Conservation (phyloP, 1,140 invertebrate genomes). For the Riptortus pedestris region DNA sequence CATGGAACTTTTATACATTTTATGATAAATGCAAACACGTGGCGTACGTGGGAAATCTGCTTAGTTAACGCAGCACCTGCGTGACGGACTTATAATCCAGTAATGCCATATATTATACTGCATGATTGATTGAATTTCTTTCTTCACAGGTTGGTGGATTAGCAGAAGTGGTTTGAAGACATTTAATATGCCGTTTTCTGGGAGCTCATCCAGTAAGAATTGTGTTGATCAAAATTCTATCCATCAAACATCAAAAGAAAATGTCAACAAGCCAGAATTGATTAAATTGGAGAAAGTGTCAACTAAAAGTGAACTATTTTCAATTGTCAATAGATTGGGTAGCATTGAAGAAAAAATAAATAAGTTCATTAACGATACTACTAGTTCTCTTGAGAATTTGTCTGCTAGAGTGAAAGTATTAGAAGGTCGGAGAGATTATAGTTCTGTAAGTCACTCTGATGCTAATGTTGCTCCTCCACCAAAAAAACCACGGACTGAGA, state of each 20-base stretch:
- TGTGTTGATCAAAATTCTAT: not conserved
- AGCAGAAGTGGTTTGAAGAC: not conserved
- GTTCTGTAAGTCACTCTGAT: not conserved
- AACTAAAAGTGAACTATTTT: not conserved
- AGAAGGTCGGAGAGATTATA: not conserved
- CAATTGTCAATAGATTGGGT: not conserved
- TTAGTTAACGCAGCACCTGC: too few species aligned
- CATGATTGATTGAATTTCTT: too few species aligned
- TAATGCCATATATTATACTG: too few species aligned
- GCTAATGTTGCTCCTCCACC: not conserved
- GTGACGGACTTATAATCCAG: too few species aligned
- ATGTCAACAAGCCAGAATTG: constrained; percentile 5
- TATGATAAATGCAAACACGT: too few species aligned
- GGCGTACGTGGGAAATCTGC: too few species aligned
- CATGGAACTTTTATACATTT: too few species aligned
- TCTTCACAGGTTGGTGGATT: too few species aligned
- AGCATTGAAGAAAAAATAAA: constrained; percentile 17
- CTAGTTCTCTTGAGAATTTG: not conserved
- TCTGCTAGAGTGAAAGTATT: not conserved
- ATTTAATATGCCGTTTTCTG: constrained; percentile 39
- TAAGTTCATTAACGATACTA: constrained; percentile 12
- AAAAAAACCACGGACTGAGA: not conserved
- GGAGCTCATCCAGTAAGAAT: not conserved
- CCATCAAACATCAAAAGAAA: not conserved
- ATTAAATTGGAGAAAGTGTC: constrained; percentile 9